phyloP scores from a whole-genome alignment of 2,797 vertebrate genomes.

The Distichodus sexfasciatus region DNA sequence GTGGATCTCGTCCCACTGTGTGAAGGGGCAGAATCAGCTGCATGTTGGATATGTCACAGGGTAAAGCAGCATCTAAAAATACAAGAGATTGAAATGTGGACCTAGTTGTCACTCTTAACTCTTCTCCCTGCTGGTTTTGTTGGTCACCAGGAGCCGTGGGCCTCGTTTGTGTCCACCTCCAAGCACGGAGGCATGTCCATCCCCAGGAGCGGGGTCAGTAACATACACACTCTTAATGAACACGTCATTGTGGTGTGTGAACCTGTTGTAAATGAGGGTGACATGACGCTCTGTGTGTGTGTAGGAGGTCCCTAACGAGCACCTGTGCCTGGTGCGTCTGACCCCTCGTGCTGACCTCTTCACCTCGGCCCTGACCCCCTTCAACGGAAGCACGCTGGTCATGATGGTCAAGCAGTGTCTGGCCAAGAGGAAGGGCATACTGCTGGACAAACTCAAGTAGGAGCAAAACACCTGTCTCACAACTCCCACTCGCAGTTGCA shows the following conservation, averaged over 20 bases:
- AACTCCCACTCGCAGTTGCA: too few species aligned
- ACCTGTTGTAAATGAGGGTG: neutral
- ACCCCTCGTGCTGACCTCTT: conserved; percentile 84
- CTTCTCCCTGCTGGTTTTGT: neutral
- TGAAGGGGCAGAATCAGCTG: too few species aligned
- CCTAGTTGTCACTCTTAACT: too few species aligned
- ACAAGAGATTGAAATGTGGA: neutral
- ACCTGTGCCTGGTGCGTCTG: conserved; percentile 85
- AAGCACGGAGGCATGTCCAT: conserved; percentile 41
- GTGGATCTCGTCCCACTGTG: too few species aligned
- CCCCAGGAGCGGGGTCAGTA: conserved; percentile 69
- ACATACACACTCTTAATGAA: neutral
- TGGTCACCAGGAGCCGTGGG: conserved; percentile 77
- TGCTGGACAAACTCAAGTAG: conserved; percentile 85
- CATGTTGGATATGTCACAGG: too few species aligned
- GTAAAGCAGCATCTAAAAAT: neutral
- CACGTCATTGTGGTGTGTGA: neutral
- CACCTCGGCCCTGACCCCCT: conserved; percentile 73
- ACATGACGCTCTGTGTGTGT: neutral
- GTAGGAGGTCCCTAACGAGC: conserved; percentile 65
- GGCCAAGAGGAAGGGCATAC: conserved; percentile 73
- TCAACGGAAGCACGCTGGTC: conserved; percentile 78
- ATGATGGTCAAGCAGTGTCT: conserved; percentile 91
- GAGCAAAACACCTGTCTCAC: conserved; percentile 52
- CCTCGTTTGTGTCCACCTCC: conserved; percentile 76